Conservation (phyloP, 2,888 invertebrate genomes). For the Halocaridina rubra region DNA sequence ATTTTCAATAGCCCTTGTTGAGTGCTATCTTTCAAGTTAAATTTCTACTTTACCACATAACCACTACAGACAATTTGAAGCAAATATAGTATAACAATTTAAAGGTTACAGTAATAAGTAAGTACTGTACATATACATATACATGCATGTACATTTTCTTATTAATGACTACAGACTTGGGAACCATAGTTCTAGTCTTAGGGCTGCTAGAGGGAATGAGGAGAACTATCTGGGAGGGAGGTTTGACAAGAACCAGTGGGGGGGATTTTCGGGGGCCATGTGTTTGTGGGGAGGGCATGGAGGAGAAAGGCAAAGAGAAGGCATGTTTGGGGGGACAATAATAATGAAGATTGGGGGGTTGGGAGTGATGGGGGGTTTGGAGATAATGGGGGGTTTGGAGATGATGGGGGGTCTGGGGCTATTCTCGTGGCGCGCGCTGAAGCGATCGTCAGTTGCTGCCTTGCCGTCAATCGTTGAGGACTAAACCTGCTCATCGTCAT, state of each 20-base stretch:
- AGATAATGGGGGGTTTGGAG: not conserved
- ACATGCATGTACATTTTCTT: too few relatives aligned
- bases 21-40: too few relatives aligned
- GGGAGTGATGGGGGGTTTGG: not conserved
- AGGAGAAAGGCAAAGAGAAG: not conserved
- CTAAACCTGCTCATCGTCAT: not conserved
- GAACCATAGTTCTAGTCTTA: too few relatives aligned
- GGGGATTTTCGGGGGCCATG: not conserved
- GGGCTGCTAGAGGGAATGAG: too few relatives aligned
- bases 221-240: too few relatives aligned
- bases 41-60: too few relatives aligned
- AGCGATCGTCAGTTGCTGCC: slow-evolving; percentile 15
- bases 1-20: too few relatives aligned
- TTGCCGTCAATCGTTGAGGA: slow-evolving; percentile 15
- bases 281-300: not conserved
- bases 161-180: too few relatives aligned
- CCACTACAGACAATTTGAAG: too few relatives aligned
- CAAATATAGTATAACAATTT: too few relatives aligned
- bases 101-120: too few relatives aligned
- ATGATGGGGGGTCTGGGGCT: not conserved
- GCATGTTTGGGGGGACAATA: not conserved
- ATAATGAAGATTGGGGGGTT: not conserved
- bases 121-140: too few relatives aligned
- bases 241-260: not conserved
- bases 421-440: not conserved